Evolutionary conservation across 2,888 invertebrate genomes (phyloP), one percentile per base, ranked within the genome.

Genomic region (Cheiracanthium punctorium): DNA sequence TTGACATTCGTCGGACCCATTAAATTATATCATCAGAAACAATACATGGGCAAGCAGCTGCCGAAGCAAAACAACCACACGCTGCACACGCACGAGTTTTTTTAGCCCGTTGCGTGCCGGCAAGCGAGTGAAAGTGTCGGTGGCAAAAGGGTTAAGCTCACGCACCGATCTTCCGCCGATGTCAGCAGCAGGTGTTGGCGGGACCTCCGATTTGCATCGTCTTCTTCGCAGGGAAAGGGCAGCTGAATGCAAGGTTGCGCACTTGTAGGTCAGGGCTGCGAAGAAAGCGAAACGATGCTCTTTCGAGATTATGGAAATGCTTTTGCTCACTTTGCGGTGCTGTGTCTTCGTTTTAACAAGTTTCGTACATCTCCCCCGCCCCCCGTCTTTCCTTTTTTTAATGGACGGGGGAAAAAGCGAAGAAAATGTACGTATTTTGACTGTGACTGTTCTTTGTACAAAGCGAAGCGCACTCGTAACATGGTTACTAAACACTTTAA

Each of bases 101-200:
- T 48, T 20, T 29, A 17, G 30, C 43, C 0, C 37, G 30, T 73
- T 52, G 81, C 81, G 69, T 74, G 73, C 29, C 17, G 4, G 52
- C 20, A 33, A 33, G 33, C 33, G 52, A 84, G 79, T 84, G 84
- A 84, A 84, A 84, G 84, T 84, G 84, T 65, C 76, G 71, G 72
- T 74, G 67, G 65, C 29, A 41, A 79, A 82, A 79, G 84, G 79
- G 79, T 84, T 79, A 79, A 79, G 12, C 71, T 79, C 84, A 79
- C 84, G 84, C 79, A 84, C 48, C 64, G 30, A 41, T 67, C 64
- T 76, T 82, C 75, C 73, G 67, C 52, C 58, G 30, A 41, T 29
- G 74, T 79, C 58, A 69, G 84, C 58, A 69, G 84, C 84, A 84
- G 84, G 84, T 84, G 84, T 79, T 84, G 29, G 37, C n/a, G 43